phyloP scores from a whole-genome alignment of 92 coral and sea anemone species.

The Epizoanthus scotinus region DNA sequence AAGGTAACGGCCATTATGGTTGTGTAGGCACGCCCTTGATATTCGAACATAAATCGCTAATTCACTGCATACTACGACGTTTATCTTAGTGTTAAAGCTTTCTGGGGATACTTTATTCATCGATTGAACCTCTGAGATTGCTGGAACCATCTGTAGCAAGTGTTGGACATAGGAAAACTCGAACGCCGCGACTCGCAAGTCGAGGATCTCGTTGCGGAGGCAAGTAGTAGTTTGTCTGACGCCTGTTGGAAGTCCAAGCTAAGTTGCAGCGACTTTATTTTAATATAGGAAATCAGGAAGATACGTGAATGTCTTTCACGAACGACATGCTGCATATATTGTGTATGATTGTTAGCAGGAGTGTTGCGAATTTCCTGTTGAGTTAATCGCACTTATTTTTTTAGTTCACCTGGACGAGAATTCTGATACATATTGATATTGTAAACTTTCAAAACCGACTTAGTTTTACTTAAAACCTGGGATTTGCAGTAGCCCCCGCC shows the following conservation, averaged over 20 bases:
- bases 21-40: constrained; percentile 47
- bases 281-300: constrained; percentile 5
- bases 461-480: neutral
- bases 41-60: constrained; percentile 32
- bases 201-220: constrained; percentile 41
- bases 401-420: constrained; percentile 16
- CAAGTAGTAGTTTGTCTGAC: constrained; percentile 20
- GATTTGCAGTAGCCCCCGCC: constrained; percentile 11
- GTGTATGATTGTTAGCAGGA: constrained; percentile 13
- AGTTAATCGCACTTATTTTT: neutral
- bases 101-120: constrained; percentile 20
- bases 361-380: constrained; percentile 1
- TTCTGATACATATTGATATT: constrained; percentile 35
- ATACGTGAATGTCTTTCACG: constrained; percentile 15
- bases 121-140: constrained; percentile 23
- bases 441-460: neutral
- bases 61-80: constrained; percentile 32
- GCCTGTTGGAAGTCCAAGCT: constrained; percentile 19
- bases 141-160: neutral
- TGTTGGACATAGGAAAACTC: constrained; percentile 32
- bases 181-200: constrained; percentile 39
- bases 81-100: constrained; percentile 22
- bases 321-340: constrained; percentile 4
- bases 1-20: constrained; percentile 47
- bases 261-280: constrained; percentile 17